Evolutionary conservation across 2,888 invertebrate genomes (phyloP), one percentile per base, ranked within the genome.

Genomic region (Heliconius hortense): DNA sequence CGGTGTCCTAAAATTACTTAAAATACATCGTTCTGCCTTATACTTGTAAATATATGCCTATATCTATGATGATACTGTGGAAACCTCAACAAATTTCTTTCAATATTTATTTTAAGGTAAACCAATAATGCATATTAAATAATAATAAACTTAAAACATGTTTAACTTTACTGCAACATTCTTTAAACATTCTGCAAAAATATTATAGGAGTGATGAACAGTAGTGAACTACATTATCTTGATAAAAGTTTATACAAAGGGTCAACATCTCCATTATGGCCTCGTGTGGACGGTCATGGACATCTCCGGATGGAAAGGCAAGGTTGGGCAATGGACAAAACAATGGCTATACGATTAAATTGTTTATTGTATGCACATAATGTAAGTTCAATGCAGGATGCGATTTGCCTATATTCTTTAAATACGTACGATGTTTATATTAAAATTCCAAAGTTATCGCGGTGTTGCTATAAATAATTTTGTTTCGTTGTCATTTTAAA

Each of bases 261-360:
- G 74, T 56, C 74, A 74, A 67, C 31, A 76, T 67, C 76, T 39
- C 59, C 24, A 60, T 62, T 62, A 39, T 59, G 74, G 62, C 76
- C 74, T 78, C 76, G 71, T 74, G 68, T 43, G 28, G 56, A 72
- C 76, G 64, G 74, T 74, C 74, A 78, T 28, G 76, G 74, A 63
- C 72, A 59, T 31, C 56, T 62, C n/a, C 39, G 63, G 48, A 69
- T 73, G 71, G 62, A 78, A 74, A 74, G 76, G 78, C 78, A 76
- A 76, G 78, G 78, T 62, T 77, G 71, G 66, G 66, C 63, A 43
- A 26, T 73, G 63, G 67, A 48, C 18, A 53, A 75, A 76, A 76
- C 70, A 77, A 77, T 77, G 43, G 31, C 67, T 28, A 60, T 75
- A 56, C 64, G 39, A 71, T 75, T 71, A 75, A 74, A 74, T 74